These are phyloP conservation scores for Lineus longissimus DNA, from an alignment of 1,140 invertebrate species.

Conservation along the genomic window DNA sequence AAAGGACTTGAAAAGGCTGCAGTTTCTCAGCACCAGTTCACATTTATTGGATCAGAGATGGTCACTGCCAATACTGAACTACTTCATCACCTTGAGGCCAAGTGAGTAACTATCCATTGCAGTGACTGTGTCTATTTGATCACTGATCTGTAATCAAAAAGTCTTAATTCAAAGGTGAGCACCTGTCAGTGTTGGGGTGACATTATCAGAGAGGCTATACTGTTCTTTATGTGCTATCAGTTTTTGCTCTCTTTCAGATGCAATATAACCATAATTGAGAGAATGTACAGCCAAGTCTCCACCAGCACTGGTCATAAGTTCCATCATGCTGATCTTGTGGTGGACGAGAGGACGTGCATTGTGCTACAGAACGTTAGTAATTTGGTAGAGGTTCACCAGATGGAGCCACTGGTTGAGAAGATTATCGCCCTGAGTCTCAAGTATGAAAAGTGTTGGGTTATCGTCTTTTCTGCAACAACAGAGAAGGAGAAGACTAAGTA, in stretches of 20 bases:
- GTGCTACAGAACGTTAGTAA: not conserved
- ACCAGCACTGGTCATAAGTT: not conserved
- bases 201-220: too few relatives aligned
- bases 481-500: not conserved
- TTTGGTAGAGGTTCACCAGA: constrained; percentile 2
- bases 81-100: not conserved
- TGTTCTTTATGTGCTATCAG: too few relatives aligned
- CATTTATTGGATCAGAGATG: not conserved
- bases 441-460: constrained; percentile 11
- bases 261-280: constrained; percentile 9
- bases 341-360: constrained; percentile 13
- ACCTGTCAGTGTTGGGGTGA: too few relatives aligned
- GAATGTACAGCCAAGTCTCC: not conserved
- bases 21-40: not conserved
- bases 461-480: not conserved
- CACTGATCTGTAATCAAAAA: not conserved
- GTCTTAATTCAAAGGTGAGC: too few relatives aligned
- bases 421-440: constrained; percentile 8
- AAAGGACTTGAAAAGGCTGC: too few relatives aligned
- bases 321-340: constrained; percentile 8
- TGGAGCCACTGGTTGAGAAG: constrained; percentile 11
- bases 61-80: not conserved
- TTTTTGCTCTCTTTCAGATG: not conserved
- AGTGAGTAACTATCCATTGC: not conserved
- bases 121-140: too few relatives aligned